Conservation (phyloP, 2,113 vertebrate species). For the Piaya cayana region DNA sequence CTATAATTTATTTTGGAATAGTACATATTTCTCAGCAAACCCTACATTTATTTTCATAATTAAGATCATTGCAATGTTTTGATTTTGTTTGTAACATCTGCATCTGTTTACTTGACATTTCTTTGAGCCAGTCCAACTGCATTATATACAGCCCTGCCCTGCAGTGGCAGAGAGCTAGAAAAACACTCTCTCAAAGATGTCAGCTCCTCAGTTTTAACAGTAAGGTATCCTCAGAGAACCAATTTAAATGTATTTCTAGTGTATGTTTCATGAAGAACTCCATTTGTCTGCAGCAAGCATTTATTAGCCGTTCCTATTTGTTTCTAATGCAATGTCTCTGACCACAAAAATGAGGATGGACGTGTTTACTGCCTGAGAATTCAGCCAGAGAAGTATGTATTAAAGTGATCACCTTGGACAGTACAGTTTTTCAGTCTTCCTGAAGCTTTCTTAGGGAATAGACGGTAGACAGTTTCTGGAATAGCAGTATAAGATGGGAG, state of each 20-base stretch:
- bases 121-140: not conserved
- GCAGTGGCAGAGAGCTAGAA: not conserved
- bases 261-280: not conserved
- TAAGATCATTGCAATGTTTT: not conserved
- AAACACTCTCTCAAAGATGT: not conserved
- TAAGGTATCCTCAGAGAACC: not conserved
- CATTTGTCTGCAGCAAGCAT: not conserved
- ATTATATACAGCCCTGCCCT: not conserved
- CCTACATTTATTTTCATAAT: not conserved
- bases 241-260: not conserved
- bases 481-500: not conserved
- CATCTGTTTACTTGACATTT: not conserved
- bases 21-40: not conserved
- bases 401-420: not conserved
- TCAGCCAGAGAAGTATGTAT: not conserved
- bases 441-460: not conserved
- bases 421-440: not conserved
- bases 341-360: not conserved
- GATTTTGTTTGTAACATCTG: not conserved
- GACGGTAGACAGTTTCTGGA: not conserved
- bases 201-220: not conserved
- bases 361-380: rapidly evolving
- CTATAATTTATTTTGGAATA: not conserved
- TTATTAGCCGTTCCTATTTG: not conserved
- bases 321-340: not conserved